These are phyloP conservation scores for Lamproptera curius DNA, from an alignment of 2,888 invertebrate genomes.

Conservation along the genomic window DNA sequence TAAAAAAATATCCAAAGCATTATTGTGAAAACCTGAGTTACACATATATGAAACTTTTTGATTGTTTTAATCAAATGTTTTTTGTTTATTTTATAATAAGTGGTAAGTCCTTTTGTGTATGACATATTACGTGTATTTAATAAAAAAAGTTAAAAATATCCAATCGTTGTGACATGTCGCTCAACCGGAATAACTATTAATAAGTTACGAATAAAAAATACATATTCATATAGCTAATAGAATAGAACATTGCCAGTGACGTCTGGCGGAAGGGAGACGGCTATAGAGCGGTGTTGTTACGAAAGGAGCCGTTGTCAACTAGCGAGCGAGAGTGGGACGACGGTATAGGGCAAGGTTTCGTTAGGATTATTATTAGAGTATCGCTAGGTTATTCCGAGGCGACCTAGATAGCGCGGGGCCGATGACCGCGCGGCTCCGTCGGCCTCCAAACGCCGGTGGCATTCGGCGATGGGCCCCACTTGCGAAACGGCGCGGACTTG, in stretches of 20 bases:
- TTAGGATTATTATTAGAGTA: constrained; percentile 74
- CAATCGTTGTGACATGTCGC: background rate
- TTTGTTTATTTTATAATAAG: background rate
- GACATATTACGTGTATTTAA: no score
- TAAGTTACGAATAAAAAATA: background rate
- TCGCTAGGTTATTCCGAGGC: constrained; percentile 77
- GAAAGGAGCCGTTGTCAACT: constrained; percentile 31
- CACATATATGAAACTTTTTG: background rate
- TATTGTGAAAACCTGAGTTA: no score
- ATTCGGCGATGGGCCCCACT: constrained; percentile 75
- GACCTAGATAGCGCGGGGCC: constrained; percentile 77
- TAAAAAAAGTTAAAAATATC: background rate
- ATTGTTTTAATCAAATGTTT: background rate
- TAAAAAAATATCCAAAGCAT: no score
- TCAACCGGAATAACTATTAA: constrained; percentile 1
- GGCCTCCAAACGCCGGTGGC: constrained; percentile 76
- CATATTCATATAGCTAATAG: constrained; percentile 26
- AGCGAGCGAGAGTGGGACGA: constrained; percentile 63
- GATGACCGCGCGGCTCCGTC: constrained; percentile 76
- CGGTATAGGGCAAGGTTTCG: constrained; percentile 60
- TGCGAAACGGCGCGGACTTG: constrained; percentile 65
- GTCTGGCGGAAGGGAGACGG: constrained; percentile 58
- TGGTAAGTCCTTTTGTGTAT: background rate
- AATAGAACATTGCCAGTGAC: constrained; percentile 36
- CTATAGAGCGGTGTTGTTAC: constrained; percentile 45